Evolutionary conservation across 2,113 vertebrate species (phyloP), one percentile per base, ranked within the genome.

Genomic region (Engystomops pustulosus): DNA sequence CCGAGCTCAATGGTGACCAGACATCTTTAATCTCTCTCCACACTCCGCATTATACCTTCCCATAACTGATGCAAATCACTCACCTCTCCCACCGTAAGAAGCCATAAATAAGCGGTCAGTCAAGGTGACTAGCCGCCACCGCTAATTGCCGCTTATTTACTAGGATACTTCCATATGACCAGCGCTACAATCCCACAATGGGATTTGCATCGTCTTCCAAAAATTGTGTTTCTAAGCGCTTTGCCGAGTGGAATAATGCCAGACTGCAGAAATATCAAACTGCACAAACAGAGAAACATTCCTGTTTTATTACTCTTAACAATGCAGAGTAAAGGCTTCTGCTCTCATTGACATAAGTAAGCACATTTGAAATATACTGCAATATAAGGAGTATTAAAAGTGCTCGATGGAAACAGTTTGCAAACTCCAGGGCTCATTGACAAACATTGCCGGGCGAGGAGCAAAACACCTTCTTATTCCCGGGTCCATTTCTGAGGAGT

Each of bases 321-420:
- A 85, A 85, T 85, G 83, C 65, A 18, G 74, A 85, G 74, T 58
- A 85, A 47, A 78, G 83, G 75, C 83, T 79, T 78, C 83, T 85
- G 78, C 74, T 79, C 76, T 85, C 83, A 79, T 85, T 85, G 83
- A 85, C 75, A 85, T 85, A 85, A 85, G 75, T 85, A 85, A 85
- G 83, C 83, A 85, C 62, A 85, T 85, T 85, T 70, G 62, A 85
- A 85, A 85, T 85, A 85, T 65, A 70, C 75, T 70, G 83, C 83
- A 79, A 79, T 85, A 85, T 85, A 79, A 79, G 82, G 83, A 38
- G 83, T 78, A 78, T 85, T 85, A 85, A 85, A 85, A 85, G 65
- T 79, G 75, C 83, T 85, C 83, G 44, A 58, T 62, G 34, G 69
- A 84, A 75, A 85, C 60, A 85, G 41, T 79, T 85, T 78, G 74